Base-by-base conservation (phyloP, 2,888 invertebrate species). In the Ennomos quercinarius region DNA sequence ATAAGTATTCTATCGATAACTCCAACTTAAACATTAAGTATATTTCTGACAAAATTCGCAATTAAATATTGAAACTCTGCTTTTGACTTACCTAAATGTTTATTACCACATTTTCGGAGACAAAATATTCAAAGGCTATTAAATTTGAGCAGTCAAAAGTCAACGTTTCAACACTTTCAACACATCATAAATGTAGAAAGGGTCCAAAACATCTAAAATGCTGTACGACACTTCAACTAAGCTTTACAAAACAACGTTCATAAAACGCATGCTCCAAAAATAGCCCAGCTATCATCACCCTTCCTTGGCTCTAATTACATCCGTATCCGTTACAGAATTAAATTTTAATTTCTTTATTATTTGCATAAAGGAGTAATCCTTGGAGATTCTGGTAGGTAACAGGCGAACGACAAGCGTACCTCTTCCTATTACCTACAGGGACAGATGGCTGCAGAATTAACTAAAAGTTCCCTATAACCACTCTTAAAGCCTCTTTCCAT, bases 321-420 rank as follows among this genome's bases (percentile, higher is more conserved):
- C 59, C 64, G 61, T 55, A 65, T 59, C 61, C 49, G 57, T 64
- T 64, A 65, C 66, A 67, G 68, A 67, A 73, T 75, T 64, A 70
- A 68, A 66, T 71, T 76, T 74, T 78, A 73, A 78, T 81, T 80
- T 77, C 67, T 79, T 81, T 78, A 76, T 78, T 74, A 80, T 78
- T 74, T 75, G 69, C 70, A 71, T 78, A 74, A 75, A 74, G 62
- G 73, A 70, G 68, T 84, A 82, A 84, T 83, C 77, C 77, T 74
- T 72, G 77, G 72, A 74, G 78, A 80, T 81, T 80, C 78, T 76
- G 80, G 78, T 75, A 81, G 80, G 78, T 75, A 81, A 80, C 76
- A 76, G 73, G 72, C 74, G 66, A 10, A 43, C 8, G 46, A n/a
- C 17, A 13, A 64, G 47, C 47, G 59, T 6, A 27, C 27, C 27